Evolutionary conservation across 2,113 vertebrate genomes (phyloP).

Genomic region (Beaufortia kweichowensis): DNA sequence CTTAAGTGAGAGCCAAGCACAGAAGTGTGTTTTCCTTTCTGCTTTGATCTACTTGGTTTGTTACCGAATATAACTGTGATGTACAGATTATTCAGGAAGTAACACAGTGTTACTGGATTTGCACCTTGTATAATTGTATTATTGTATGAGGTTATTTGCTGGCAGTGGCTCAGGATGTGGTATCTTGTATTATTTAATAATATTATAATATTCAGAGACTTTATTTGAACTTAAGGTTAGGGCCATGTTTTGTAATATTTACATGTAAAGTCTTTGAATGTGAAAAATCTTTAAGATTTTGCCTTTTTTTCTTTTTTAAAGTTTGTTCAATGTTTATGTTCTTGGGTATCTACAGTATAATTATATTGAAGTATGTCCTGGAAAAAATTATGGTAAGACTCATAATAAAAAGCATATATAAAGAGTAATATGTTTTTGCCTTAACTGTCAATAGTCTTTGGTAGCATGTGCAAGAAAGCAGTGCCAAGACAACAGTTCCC

Average conservation of each 20-base stretch:
- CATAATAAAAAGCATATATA: conserved; percentile 46
- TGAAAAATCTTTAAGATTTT: conserved; percentile 96
- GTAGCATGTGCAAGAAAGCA: conserved; percentile 27
- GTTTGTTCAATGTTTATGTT: conserved; percentile 9
- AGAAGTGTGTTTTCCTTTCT: conserved; percentile 32
- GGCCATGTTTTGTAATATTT: conserved; percentile 97
- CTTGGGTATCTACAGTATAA: conserved; percentile 75
- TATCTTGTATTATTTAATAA: conserved; percentile 98
- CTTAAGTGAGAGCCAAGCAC: conserved; percentile 1
- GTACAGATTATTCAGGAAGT: conserved; percentile 87
- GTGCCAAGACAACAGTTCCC: conserved; percentile 31
- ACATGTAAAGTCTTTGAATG: conserved; percentile 96
- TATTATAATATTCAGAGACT: conserved; percentile 98
- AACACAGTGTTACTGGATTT: conserved; percentile 79
- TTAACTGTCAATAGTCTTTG: not conserved
- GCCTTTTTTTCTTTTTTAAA: conserved; percentile 15
- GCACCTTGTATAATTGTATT: conserved; percentile 98
- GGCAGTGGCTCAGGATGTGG: conserved; percentile 86
- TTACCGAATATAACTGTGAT: conserved; percentile 85
- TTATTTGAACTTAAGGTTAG: conserved; percentile 94
- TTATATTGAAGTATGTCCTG: conserved; percentile 72
- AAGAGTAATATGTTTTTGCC: conserved; percentile 2
- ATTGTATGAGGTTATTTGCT: conserved; percentile 95
- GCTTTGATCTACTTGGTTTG: conserved; percentile 41
- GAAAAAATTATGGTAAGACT: not conserved